Percentiles rank a stretch among this genome's conserved stretches.
Evolutionary conservation across 2,113 vertebrate species (phyloP).

Genomic region (Mus spicilegus): DNA sequence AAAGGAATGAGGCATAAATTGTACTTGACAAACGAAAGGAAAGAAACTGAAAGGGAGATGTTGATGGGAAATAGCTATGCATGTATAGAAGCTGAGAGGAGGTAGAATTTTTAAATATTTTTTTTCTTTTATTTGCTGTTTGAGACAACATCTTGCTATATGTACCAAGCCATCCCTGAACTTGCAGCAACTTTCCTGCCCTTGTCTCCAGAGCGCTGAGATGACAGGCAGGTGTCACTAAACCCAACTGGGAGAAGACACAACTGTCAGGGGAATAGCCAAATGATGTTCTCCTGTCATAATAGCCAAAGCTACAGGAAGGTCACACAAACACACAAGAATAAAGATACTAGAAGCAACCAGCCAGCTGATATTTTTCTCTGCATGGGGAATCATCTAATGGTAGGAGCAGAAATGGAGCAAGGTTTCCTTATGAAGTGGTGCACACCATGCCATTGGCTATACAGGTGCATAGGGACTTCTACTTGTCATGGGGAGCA

Average conservation of each 20-base stretch:
- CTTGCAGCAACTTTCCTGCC: not conserved
- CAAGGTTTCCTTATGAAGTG: not conserved
- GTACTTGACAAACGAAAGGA: not conserved
- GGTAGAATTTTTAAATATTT: no score
- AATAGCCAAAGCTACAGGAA: not conserved
- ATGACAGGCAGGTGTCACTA: not conserved
- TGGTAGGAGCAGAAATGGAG: not conserved
- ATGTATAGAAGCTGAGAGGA: not conserved
- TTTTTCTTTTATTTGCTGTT: not conserved
- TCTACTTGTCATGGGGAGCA: not conserved
- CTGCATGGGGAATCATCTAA: not conserved
- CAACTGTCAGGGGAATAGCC: not conserved
- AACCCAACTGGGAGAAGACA: not conserved
- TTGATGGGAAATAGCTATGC: not conserved
- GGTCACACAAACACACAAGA: not conserved
- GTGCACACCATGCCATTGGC: not conserved
- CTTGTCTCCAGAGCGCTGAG: not conserved
- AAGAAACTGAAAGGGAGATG: not conserved
- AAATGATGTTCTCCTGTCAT: not conserved
- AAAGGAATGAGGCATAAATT: not conserved
- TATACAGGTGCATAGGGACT: not conserved
- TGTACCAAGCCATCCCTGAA: not conserved
- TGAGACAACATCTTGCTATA: not conserved
- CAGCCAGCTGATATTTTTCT: not conserved
- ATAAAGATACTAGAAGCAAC: not conserved